Conservation (phyloP, 1,140 invertebrate species). For the Thereuonema tuberculata region DNA sequence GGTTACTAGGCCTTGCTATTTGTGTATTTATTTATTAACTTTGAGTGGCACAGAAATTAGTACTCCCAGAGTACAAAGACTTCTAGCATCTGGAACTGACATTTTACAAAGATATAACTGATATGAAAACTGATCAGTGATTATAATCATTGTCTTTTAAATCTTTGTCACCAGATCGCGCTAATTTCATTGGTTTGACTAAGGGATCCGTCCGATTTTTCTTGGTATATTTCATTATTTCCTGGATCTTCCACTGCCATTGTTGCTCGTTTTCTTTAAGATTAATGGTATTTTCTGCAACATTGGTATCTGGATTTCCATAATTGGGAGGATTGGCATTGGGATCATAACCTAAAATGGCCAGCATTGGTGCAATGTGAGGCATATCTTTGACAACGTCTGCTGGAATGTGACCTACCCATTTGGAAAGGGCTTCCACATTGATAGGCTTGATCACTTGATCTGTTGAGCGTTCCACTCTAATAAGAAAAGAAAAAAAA, state of each 20-base stretch:
- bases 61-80: too few species aligned
- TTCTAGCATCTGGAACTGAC: too few species aligned
- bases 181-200: background rate
- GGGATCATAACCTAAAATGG: constrained; percentile 80
- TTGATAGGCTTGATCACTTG: constrained; percentile 98
- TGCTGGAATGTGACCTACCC: constrained; percentile 83
- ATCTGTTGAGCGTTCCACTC: constrained; percentile 92
- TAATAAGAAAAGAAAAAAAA: constrained; percentile 36
- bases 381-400: constrained; percentile 85
- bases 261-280: constrained; percentile 33
- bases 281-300: constrained; percentile 61
- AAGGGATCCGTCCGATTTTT: background rate
- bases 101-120: too few species aligned
- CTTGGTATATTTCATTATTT: constrained; percentile 16
- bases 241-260: constrained; percentile 32
- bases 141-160: too few species aligned
- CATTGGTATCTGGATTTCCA: constrained; percentile 66
- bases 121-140: too few species aligned
- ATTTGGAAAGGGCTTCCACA: constrained; percentile 87
- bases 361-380: constrained; percentile 81
- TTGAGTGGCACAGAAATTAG: too few species aligned
- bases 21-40: too few species aligned
- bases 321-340: constrained; percentile 86
- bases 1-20: too few species aligned
- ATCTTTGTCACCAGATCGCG: too few species aligned